Conservation (phyloP, 2,113 vertebrate species). For the Prunella himalayana region DNA sequence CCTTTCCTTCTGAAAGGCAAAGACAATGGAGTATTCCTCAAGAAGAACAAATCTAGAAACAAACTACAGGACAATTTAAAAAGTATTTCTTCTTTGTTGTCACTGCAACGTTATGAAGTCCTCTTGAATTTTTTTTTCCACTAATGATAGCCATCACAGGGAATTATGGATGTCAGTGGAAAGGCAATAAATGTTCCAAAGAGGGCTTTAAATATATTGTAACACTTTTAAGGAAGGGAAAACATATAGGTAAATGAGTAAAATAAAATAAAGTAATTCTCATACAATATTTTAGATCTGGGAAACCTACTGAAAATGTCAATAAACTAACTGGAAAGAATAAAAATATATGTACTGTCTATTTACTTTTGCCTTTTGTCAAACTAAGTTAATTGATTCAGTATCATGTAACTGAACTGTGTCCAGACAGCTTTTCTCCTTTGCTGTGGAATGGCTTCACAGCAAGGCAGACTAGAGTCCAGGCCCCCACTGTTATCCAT, state of each 20-base stretch:
- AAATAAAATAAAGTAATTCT: neutral
- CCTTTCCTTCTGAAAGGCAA: neutral
- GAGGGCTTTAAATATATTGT: neutral
- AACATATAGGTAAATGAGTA: neutral
- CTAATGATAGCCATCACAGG: neutral
- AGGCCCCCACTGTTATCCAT: neutral
- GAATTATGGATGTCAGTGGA: neutral
- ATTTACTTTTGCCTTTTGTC: neutral
- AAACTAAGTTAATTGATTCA: neutral
- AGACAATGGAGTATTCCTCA: neutral
- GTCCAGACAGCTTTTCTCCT: constrained; percentile 65
- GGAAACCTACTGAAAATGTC: neutral
- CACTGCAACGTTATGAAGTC: neutral
- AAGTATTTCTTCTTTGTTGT: neutral
- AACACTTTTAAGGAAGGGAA: neutral
- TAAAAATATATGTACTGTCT: neutral
- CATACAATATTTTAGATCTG: neutral
- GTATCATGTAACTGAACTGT: constrained; percentile 62
- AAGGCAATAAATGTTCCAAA: neutral
- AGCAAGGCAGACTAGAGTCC: neutral
- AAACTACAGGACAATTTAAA: neutral
- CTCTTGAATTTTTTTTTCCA: neutral
- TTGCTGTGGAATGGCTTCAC: constrained; percentile 28
- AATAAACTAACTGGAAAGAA: neutral
- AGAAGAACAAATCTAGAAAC: neutral